These are phyloP conservation scores for Prionailurus bengalensis DNA, from an alignment of 2,113 vertebrate species.

Conservation along the genomic window DNA sequence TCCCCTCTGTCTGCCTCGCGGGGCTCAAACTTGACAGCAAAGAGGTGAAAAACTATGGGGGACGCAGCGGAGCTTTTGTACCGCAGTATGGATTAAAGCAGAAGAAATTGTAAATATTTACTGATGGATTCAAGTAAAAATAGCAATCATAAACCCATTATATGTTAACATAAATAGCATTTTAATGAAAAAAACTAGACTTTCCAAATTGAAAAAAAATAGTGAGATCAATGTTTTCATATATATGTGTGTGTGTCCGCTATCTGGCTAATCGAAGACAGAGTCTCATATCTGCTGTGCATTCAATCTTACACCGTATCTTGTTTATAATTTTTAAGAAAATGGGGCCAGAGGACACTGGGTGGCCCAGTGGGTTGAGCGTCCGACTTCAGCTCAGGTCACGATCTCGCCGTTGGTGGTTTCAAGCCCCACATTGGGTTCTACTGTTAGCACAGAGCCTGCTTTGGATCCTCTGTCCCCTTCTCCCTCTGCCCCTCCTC, in stretches of 20 bases:
- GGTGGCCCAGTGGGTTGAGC: no score
- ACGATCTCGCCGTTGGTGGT: no score
- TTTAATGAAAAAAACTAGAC: not conserved
- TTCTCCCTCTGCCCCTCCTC: no score
- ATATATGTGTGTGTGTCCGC: not conserved
- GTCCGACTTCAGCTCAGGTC: no score
- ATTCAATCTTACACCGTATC: fast-evolving
- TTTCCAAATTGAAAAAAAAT: not conserved
- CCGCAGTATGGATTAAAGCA: no score
- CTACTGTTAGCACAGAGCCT: no score
- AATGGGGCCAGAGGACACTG: no score
- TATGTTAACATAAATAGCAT: not conserved
- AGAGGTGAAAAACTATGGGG: fast-evolving
- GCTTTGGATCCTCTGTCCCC: no score
- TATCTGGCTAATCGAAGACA: not conserved
- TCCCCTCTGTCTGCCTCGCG: not conserved
- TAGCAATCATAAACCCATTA: not conserved
- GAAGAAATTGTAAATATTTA: not conserved
- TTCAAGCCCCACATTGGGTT: no score
- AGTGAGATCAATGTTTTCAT: not conserved
- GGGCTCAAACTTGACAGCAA: not conserved
- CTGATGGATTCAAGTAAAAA: not conserved
- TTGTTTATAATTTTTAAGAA: not conserved
- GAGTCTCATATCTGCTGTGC: not conserved
- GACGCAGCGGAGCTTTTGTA: not conserved